Percentiles rank a stretch among this genome's conserved stretches.
Evolutionary conservation across 2,888 invertebrate genomes (phyloP).

Genomic region (Latrodectus elegans): DNA sequence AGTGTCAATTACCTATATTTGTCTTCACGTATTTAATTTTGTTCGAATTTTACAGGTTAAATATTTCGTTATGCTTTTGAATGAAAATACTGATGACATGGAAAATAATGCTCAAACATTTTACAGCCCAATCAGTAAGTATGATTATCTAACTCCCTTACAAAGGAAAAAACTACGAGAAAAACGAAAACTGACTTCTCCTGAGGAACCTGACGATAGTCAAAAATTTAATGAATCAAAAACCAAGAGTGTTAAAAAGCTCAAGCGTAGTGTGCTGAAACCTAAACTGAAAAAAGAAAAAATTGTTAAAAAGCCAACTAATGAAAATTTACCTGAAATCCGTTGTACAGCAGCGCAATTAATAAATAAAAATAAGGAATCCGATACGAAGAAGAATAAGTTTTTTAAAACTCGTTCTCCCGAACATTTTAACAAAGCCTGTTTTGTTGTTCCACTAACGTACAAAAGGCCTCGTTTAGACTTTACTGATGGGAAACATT

Average conservation of each 20-base stretch:
- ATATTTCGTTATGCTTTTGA: too few species aligned
- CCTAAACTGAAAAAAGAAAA: slow-evolving; percentile 3
- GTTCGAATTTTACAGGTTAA: too few species aligned
- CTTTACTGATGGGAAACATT: slow-evolving; percentile 2
- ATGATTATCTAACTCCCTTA: slow-evolving; percentile 46
- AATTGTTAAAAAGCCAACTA: background rate
- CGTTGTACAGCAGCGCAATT: slow-evolving; percentile 10
- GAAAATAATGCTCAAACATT: background rate
- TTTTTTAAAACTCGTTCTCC: slow-evolving; percentile 56
- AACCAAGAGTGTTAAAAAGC: background rate
- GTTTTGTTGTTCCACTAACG: slow-evolving; percentile 18
- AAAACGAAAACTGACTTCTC: slow-evolving; percentile 18
- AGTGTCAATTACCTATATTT: too few species aligned
- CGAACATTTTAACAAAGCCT: slow-evolving; percentile 30
- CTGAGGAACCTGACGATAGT: background rate
- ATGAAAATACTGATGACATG: background rate
- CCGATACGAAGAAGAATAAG: slow-evolving; percentile 4
- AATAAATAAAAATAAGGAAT: background rate
- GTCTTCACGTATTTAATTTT: too few species aligned
- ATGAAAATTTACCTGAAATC: slow-evolving; percentile 17
- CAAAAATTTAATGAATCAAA: background rate
- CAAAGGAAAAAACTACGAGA: slow-evolving; percentile 53
- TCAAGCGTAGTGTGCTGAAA: background rate
- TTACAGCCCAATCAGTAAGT: slow-evolving; percentile 30
- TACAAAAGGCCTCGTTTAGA: slow-evolving; percentile 17